Percentiles rank a stretch among this genome's conserved stretches.
These are phyloP conservation scores for Amiota mariae DNA, from an alignment of 2,888 invertebrate genomes.

Conservation along the genomic window DNA sequence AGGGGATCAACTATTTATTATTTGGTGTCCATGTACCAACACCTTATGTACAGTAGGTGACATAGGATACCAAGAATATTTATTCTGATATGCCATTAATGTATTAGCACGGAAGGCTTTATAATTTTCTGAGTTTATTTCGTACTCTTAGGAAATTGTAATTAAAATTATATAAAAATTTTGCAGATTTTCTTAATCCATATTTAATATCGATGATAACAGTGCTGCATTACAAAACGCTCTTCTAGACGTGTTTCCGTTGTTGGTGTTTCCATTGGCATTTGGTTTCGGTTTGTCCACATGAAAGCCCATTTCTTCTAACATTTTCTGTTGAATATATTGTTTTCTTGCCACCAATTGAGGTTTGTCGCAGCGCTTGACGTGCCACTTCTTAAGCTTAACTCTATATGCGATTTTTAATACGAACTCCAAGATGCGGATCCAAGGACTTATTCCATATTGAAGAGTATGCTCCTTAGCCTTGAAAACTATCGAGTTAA, in stretches of 20 bases:
- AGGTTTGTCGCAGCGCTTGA: too few species aligned
- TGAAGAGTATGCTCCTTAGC: neutral
- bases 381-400: too few species aligned
- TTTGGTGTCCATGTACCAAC: neutral
- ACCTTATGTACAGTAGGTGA: constrained; percentile 6
- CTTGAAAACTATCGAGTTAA: neutral
- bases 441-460: neutral
- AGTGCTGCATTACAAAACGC: neutral
- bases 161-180: too few species aligned
- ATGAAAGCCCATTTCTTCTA: too few species aligned
- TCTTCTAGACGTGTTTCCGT: neutral
- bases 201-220: neutral
- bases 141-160: neutral
- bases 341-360: too few species aligned
- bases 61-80: too few species aligned
- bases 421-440: neutral
- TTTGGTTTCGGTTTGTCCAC: neutral
- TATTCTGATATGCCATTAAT: too few species aligned
- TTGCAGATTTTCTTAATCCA: too few species aligned
- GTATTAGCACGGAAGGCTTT: neutral
- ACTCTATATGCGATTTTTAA: neutral
- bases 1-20: neutral
- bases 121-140: neutral
- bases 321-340: too few species aligned
- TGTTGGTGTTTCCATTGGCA: neutral